Conservation (phyloP, 2,797 vertebrate species). For the Enteromius argenteus region DNA sequence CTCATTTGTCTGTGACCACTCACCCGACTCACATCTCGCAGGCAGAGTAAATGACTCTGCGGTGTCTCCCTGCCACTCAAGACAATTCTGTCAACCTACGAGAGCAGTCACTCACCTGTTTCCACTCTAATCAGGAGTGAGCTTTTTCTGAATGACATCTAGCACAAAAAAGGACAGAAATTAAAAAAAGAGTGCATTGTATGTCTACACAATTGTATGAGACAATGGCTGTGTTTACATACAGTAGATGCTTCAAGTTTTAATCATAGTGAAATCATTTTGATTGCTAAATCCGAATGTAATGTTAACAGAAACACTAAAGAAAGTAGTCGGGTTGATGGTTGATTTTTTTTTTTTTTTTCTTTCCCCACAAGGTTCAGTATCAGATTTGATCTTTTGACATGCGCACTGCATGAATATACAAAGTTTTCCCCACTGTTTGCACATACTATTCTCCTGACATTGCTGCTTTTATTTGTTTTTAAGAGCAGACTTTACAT, state of each 20-base stretch:
- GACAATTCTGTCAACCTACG: conserved; percentile 35
- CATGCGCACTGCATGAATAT: too few species aligned
- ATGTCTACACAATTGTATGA: neutral
- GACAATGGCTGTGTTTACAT: neutral
- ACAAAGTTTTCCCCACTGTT: too few species aligned
- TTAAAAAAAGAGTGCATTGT: neutral
- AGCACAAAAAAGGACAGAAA: conserved; percentile 7
- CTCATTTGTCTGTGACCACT: conserved; percentile 43
- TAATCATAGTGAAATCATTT: neutral
- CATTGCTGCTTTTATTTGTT: too few species aligned
- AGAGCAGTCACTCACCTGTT: conserved; percentile 32
- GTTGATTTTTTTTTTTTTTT: too few species aligned
- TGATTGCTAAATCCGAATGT: neutral
- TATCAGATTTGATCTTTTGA: too few species aligned
- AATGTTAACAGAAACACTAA: neutral
- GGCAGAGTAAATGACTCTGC: conserved; percentile 6
- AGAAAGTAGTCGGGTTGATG: neutral
- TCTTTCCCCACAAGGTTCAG: too few species aligned
- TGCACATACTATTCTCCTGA: too few species aligned
- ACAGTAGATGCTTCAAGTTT: neutral
- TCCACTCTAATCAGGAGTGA: conserved; percentile 24
- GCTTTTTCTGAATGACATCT: conserved; percentile 32
- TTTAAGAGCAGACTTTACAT: neutral
- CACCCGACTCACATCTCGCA: conserved; percentile 19
- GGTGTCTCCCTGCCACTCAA: conserved; percentile 8